phyloP scores from a whole-genome alignment of 2,797 vertebrate species.

The Takifugu rubripes region DNA sequence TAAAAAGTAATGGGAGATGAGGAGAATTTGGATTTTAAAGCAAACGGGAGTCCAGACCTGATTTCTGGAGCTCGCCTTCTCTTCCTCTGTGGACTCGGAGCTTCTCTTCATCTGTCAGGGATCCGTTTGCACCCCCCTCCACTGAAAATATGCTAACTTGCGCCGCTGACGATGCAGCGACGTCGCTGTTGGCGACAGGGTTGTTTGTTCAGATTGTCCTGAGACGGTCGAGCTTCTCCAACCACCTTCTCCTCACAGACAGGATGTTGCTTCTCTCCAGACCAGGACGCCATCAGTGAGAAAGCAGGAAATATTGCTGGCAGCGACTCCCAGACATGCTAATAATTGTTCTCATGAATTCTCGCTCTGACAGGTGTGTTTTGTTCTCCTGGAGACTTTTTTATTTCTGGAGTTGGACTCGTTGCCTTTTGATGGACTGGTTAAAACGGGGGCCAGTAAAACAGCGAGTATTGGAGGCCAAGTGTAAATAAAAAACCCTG shows the following conservation, averaged over 20 bases:
- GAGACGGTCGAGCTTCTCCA: too few species aligned
- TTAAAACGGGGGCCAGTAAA: constrained; percentile 29
- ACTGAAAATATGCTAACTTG: too few species aligned
- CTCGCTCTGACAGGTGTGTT: constrained; percentile 26
- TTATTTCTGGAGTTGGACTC: constrained; percentile 32
- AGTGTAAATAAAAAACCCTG: constrained; percentile 38
- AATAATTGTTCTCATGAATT: constrained; percentile 34
- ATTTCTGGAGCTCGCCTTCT: background rate
- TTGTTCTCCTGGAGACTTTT: constrained; percentile 23
- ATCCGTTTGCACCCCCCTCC: too few species aligned
- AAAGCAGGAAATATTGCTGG: constrained; percentile 3
- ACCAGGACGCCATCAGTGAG: too few species aligned
- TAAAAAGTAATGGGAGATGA: background rate
- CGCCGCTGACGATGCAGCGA: too few species aligned
- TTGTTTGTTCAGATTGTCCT: too few species aligned
- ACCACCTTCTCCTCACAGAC: too few species aligned
- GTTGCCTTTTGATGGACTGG: constrained; percentile 49
- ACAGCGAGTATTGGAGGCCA: constrained; percentile 32
- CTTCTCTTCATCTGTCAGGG: too few species aligned
- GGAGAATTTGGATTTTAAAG: constrained; percentile 1
- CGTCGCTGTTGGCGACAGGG: too few species aligned
- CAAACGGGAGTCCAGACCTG: constrained; percentile 3
- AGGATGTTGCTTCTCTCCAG: too few species aligned
- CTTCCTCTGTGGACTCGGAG: too few species aligned
- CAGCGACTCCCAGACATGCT: too few species aligned